Conservation (phyloP, 2,888 invertebrate genomes). For the Temnothorax rugatulus region DNA sequence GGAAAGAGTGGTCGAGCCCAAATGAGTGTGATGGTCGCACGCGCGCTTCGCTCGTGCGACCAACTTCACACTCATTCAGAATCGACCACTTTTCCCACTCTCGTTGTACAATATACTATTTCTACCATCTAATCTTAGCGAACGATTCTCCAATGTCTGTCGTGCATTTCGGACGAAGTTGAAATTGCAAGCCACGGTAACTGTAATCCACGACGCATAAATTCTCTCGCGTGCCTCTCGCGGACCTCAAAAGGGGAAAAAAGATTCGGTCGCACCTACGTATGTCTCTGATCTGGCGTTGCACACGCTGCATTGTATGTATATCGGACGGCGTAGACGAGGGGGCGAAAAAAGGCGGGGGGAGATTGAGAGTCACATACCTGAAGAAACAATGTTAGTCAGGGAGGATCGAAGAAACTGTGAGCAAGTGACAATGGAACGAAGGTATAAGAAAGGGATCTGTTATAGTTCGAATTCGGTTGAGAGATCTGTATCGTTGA, state of each 20-base stretch:
- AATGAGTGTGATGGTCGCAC: too few relatives aligned
- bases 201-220: conserved; percentile 67
- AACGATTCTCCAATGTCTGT: background rate
- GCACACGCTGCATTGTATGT: conserved; percentile 83
- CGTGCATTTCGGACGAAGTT: conserved; percentile 20
- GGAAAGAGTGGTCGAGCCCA: too few relatives aligned
- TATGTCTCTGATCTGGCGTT: conserved; percentile 76
- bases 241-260: conserved; percentile 36
- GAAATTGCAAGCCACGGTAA: conserved; percentile 15
- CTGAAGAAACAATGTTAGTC: conserved; percentile 64
- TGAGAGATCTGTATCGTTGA: conserved; percentile 68
- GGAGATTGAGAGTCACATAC: conserved; percentile 52
- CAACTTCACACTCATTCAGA: too few relatives aligned
- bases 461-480: conserved; percentile 64
- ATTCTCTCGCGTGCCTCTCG: conserved; percentile 54
- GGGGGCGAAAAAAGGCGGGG: conserved; percentile 19
- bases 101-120: too few relatives aligned
- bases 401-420: conserved; percentile 6
- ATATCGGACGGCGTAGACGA: conserved; percentile 77
- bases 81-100: too few relatives aligned
- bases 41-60: too few relatives aligned
- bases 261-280: conserved; percentile 70
- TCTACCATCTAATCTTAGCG: background rate
- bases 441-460: conserved; percentile 33
- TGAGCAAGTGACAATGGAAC: conserved; percentile 55